Evolutionary conservation across 2,797 vertebrate genomes (phyloP).

Genomic region (Semotilus atromaculatus): DNA sequence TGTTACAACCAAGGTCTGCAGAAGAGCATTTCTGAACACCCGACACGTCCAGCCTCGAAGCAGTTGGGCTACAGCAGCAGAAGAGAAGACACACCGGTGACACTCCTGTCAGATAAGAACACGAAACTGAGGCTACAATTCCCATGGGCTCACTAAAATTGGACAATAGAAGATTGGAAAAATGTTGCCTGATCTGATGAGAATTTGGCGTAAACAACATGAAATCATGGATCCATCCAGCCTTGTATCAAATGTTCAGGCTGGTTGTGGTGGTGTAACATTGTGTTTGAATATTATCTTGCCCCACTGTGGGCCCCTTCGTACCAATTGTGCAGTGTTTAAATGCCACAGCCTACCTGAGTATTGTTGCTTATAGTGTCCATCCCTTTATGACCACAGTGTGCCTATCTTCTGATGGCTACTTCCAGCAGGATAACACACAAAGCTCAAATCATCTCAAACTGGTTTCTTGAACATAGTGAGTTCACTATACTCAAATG

Average conservation of each 20-base stretch:
- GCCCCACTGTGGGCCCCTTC: not conserved
- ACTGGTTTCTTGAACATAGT: not conserved
- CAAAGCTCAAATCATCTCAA: not conserved
- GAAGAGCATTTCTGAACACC: not conserved
- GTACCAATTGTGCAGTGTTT: not conserved
- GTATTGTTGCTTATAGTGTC: not conserved
- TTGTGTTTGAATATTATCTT: not conserved
- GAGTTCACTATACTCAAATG: not conserved
- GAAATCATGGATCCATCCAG: not conserved
- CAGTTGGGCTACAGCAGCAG: not conserved
- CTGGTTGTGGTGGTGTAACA: not conserved
- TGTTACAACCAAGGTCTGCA: not conserved
- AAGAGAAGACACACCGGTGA: not conserved
- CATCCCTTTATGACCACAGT: slow-evolving; percentile 57
- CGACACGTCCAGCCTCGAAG: not conserved
- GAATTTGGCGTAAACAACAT: not conserved
- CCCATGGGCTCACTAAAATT: too few relatives aligned
- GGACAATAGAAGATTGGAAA: not conserved
- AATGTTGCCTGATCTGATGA: not conserved
- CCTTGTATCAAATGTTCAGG: not conserved
- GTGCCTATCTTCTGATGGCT: slow-evolving; percentile 62
- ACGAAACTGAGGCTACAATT: too few relatives aligned
- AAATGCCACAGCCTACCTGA: not conserved
- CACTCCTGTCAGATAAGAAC: not conserved
- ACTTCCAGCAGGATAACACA: slow-evolving; percentile 59